Evolutionary conservation across 2,888 invertebrate genomes (phyloP).

Genomic region (Gordius sp.): DNA sequence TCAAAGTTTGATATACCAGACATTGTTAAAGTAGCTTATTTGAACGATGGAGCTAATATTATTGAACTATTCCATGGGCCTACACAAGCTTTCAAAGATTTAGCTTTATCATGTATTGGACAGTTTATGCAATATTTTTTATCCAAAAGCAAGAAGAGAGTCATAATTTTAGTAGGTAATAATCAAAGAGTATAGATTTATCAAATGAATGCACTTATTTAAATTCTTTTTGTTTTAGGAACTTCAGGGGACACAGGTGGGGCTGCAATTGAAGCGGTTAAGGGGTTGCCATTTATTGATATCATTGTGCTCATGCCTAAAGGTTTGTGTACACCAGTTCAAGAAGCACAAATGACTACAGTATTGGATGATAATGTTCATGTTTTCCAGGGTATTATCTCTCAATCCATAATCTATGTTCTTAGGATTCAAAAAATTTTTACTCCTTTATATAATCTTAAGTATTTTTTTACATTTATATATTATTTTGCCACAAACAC

Average conservation of each 20-base stretch:
- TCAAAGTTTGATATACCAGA: conserved; percentile 23
- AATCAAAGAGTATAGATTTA: too few relatives aligned
- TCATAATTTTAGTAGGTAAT: conserved; percentile 25
- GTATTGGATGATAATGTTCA: conserved; percentile 30
- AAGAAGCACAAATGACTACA: conserved; percentile 32
- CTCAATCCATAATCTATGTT: not conserved
- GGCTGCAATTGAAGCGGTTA: conserved; percentile 30
- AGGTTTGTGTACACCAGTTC: conserved; percentile 28
- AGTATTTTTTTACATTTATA: too few relatives aligned
- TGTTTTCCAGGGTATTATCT: conserved; percentile 27
- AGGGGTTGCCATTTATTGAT: conserved; percentile 28
- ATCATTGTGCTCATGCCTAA: conserved; percentile 31
- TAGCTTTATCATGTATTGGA: conserved; percentile 29
- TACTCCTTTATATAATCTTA: too few relatives aligned
- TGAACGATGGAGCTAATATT: conserved; percentile 27
- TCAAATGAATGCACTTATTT: too few relatives aligned
- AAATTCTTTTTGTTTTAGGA: too few relatives aligned
- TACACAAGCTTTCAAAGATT: conserved; percentile 32
- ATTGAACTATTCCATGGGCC: conserved; percentile 32
- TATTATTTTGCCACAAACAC: too few relatives aligned
- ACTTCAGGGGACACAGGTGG: conserved; percentile 34
- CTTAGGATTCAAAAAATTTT: too few relatives aligned
- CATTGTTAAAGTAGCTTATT: conserved; percentile 23
- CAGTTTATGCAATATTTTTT: conserved; percentile 29
- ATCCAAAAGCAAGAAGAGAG: conserved; percentile 25